Conservation (phyloP, 2,888 invertebrate species). For the Cetonia aurata region DNA sequence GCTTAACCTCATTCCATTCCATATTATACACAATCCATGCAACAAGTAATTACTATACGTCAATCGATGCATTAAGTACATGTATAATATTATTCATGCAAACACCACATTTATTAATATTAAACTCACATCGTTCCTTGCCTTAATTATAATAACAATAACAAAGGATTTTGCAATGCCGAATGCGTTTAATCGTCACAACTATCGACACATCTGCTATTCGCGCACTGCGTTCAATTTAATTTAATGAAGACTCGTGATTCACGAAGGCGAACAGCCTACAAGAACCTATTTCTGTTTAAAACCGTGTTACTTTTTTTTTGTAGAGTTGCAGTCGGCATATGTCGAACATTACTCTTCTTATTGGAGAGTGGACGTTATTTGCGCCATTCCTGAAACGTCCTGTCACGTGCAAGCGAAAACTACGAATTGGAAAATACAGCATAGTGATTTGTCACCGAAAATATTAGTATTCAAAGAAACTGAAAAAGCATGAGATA, state of each 20-base stretch:
- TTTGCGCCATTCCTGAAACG: too few species aligned
- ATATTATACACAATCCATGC: too few species aligned
- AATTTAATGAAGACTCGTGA: constrained; percentile 13
- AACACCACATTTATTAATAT: constrained; percentile 17
- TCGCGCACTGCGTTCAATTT: constrained; percentile 11
- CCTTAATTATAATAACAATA: background rate
- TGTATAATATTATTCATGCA: too few species aligned
- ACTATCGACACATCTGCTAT: constrained; percentile 22
- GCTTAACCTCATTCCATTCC: too few species aligned
- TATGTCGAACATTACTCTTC: constrained; percentile 16
- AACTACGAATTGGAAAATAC: too few species aligned
- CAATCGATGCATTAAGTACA: too few species aligned
- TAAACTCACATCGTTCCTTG: constrained; percentile 5
- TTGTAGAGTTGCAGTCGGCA: constrained; percentile 11
- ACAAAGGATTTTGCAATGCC: constrained; percentile 19
- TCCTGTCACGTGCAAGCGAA: too few species aligned
- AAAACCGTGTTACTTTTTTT: constrained; percentile 10
- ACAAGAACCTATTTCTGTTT: constrained; percentile 19
- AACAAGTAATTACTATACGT: too few species aligned
- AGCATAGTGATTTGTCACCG: too few species aligned
- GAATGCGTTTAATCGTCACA: constrained; percentile 4
- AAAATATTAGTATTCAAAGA: too few species aligned
- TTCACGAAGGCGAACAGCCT: constrained; percentile 15
- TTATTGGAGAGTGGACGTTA: too few species aligned
- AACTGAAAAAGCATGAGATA: too few species aligned